Evolutionary conservation across 2,888 invertebrate genomes (phyloP), one percentile per base, ranked within the genome.

Genomic region (Yponomeuta malinellus): DNA sequence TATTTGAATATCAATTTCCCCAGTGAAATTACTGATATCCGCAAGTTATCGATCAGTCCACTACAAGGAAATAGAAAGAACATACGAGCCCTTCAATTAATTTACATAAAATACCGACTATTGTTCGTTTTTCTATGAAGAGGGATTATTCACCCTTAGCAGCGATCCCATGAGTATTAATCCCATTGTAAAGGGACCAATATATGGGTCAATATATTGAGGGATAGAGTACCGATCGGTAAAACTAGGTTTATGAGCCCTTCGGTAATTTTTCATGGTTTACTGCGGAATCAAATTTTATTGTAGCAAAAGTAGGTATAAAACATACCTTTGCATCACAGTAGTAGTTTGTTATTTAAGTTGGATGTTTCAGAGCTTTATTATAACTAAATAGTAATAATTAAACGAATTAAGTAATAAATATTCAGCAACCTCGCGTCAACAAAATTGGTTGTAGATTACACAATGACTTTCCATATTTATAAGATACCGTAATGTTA

Each of bases 81-180:
- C 81, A 81, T 78, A 79, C 81, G 82, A 82, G 83, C 88, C 89
- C 83, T 83, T 82, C 83, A 85, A 87, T 89, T 86, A 84, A 91
- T 90, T 89, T 89, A 89, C 88, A 90, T 90, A 86, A 90, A 85
- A 87, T 86, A 85, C 79, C 79, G 75, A 78, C 83, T 76, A 87
- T 88, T 83, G 81, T 83, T 87, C 84, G 84, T 89, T 89, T 90
- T 90, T 90, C 85, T 89, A 84, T 90, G 85, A 86, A 87, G 85
- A 87, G 86, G 86, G 89, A 87, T 90, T 90, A 90, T 86, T 84
- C 78, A 76, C 80, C 82, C 84, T 86, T 84, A 88, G 84, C 87
- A 87, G 85, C 83, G 83, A 83, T 87, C 90, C 86, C 86, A 68
- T 71, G 84, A 80, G 89, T 75, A 84, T 88, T 86, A 82, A 79